Base-by-base conservation (phyloP, 2,888 invertebrate genomes). In the Parnassius smintheus region DNA sequence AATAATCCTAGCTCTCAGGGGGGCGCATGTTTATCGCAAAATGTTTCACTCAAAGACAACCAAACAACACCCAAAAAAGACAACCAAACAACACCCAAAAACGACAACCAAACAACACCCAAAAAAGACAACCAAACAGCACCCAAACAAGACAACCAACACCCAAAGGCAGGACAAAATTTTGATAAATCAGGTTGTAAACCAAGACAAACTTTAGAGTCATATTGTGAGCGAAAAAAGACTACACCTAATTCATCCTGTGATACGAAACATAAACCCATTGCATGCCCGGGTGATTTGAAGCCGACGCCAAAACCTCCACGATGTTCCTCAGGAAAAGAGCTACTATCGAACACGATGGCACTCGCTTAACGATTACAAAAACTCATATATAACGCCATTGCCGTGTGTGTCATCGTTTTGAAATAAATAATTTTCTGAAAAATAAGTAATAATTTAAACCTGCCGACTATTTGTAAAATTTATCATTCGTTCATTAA, bases 351-450 rank as follows among this genome's bases (percentile, higher is more conserved):
- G 11, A 35, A 56, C 2, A 46, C 11, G n/a, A 25, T 56, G 1
- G 7, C 18, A 52, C 10, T 25, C 13, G 0, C 18, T 44, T 54
- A 13, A 54, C 11, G 3, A 7, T 18, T 12, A 46, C 9, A 10
- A 18, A 22, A 56, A 25, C 2, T 4, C 4, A 3, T 54, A 3
- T 54, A 45, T 9, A 18, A 44, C 56, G 56, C 22, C 56, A 56
- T 25, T 46, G 12, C 46, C 10, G 56, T 46, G 56, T 56, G 56
- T 46, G 56, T 45, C 42, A 22, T 18, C 41, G 41, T 53, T 53
- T 35, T 41, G 4, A 53, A 53, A 18, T 44, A 44, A 42, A 42
- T 41, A 44, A 53, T 10, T 53, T 53, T 35, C n/a, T 53, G 1
- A 4, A 10, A 22, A 51, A 25, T 35, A 52, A 52, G 2, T 48